Conservation (phyloP, 2,888 invertebrate species). For the Acleris emargana region DNA sequence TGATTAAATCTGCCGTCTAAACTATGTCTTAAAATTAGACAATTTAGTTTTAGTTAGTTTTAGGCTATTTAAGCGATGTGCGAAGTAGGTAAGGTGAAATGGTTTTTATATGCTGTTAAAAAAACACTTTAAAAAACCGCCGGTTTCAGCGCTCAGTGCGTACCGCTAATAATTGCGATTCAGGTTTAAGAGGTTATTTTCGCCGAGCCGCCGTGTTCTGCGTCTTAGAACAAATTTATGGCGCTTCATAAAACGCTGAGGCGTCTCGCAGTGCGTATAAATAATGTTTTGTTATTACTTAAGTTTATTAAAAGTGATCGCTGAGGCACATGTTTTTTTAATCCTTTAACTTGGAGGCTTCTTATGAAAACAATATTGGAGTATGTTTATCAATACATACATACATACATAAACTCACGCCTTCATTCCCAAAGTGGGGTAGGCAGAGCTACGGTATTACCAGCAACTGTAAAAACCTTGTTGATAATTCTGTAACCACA, state of each 20-base stretch:
- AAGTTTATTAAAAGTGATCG: conserved; percentile 24
- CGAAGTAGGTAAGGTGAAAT: neutral
- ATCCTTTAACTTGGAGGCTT: neutral
- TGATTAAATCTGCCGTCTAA: too few species aligned
- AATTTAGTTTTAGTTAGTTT: too few species aligned
- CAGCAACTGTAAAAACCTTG: too few species aligned
- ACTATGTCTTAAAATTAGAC: too few species aligned
- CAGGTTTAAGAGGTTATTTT: conserved; percentile 36
- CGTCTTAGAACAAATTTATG: conserved; percentile 33
- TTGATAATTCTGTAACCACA: too few species aligned
- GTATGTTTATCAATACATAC: too few species aligned
- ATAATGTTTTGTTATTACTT: conserved; percentile 28
- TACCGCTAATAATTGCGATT: conserved; percentile 33
- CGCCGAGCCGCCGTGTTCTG: conserved; percentile 26
- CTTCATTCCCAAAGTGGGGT: too few species aligned
- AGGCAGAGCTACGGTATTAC: too few species aligned
- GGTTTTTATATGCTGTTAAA: too few species aligned
- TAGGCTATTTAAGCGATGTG: too few species aligned
- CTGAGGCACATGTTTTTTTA: conserved; percentile 3
- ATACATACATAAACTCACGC: too few species aligned
- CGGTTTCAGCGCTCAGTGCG: conserved; percentile 8
- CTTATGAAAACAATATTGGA: too few species aligned
- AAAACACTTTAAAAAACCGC: conserved; percentile 3
- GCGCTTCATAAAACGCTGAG: conserved; percentile 35
- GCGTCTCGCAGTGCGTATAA: conserved; percentile 32